A percentile compares a stretch with the other conserved stretches of the same genome.
These are phyloP conservation scores for Ciconia stormi DNA, from an alignment of 2,113 vertebrate species.

Conservation along the genomic window DNA sequence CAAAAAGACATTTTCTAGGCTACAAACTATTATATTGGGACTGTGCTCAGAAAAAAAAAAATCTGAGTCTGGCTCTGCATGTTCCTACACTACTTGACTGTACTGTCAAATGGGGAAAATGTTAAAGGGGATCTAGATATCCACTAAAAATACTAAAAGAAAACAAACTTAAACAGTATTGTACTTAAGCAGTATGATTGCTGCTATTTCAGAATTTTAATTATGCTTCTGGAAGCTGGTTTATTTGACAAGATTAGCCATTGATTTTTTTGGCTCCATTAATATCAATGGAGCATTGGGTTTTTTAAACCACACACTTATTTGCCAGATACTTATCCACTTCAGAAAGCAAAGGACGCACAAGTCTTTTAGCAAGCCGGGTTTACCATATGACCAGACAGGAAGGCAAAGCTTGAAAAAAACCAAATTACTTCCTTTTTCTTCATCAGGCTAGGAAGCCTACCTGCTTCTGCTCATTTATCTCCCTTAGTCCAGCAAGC, in stretches of 20 bases:
- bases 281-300: fast-evolving
- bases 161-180: neutral
- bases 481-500: neutral
- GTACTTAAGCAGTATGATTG: neutral
- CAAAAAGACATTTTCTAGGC: neutral
- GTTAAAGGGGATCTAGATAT: neutral
- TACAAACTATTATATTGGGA: neutral
- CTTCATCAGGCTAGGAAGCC: neutral
- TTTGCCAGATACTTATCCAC: neutral
- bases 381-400: neutral
- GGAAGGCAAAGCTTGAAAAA: neutral
- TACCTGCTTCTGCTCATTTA: neutral
- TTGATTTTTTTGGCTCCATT: neutral
- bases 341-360: neutral
- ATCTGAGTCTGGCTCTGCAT: neutral
- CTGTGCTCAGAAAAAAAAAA: neutral
- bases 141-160: neutral
- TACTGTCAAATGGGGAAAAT: neutral
- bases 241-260: neutral
- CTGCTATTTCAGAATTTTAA: neutral
- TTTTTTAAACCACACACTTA: neutral
- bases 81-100: neutral
- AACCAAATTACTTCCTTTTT: neutral
- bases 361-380: neutral
- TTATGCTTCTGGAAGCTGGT: neutral